phyloP scores from a whole-genome alignment of 2,797 vertebrate genomes.

The Mormyrus proboscirostris region DNA sequence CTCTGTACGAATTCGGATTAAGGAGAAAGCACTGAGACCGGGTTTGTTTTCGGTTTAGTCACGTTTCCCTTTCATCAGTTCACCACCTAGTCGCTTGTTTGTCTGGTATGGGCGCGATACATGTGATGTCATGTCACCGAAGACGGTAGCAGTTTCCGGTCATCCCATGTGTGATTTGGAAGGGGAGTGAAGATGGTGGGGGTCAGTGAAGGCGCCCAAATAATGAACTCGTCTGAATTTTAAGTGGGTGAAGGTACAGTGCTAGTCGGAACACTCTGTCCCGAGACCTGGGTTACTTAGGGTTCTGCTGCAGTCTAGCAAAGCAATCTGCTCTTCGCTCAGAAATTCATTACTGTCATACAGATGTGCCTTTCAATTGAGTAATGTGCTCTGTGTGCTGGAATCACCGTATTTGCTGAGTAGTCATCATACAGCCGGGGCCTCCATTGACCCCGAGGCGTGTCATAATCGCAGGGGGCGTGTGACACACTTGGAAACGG shows the following conservation, averaged over 20 bases:
- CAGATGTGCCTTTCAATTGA: background rate
- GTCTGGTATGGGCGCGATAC: background rate
- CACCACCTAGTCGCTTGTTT: background rate
- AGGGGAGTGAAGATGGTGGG: background rate
- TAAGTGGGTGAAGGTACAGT: background rate
- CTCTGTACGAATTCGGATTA: background rate
- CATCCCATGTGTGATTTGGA: background rate
- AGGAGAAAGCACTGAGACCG: background rate
- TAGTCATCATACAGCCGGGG: background rate
- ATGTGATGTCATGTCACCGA: background rate
- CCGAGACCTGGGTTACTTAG: background rate
- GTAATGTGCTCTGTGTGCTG: background rate
- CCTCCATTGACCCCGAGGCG: background rate
- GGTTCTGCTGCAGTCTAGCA: background rate
- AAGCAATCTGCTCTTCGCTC: background rate
- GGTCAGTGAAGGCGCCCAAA: slow-evolving; percentile 11
- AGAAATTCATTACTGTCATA: background rate
- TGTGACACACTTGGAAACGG: background rate
- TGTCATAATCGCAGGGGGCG: background rate
- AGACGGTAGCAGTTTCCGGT: background rate
- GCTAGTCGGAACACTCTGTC: background rate
- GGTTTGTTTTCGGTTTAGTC: background rate
- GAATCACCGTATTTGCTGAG: background rate
- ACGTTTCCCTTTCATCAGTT: background rate
- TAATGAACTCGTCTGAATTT: slow-evolving; percentile 1